Evolutionary conservation across 92 coral and sea anemone genomes (phyloP), one percentile per base, ranked within the genome.

Genomic region (Ricordea florida): DNA sequence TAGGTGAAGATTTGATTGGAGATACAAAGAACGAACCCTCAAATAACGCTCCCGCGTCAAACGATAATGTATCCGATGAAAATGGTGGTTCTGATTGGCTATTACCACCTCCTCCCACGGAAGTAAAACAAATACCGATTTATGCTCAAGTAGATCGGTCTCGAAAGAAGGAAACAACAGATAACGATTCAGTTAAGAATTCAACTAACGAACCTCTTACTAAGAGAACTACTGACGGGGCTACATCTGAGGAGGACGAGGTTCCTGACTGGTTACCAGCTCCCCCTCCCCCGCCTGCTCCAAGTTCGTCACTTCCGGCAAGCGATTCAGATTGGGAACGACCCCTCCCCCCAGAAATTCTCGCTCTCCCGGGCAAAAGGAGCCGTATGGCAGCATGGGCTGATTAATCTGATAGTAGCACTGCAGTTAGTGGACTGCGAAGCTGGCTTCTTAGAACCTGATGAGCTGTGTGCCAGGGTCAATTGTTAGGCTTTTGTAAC

Each of bases 361-460:
- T 58, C 32, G 80, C 68, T 4, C 40, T 73, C 7, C 72, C 82
- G 4, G 57, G 69, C 9, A 80, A 68, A 68, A 82, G 73, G 47
- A 63, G 91, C 28, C 92, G 92, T 72, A 74, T 90, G 59, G 97
- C 97, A 23, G 34, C 82, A 6, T 90, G 97, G 97, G 97, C 92
- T 2, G 84, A 78, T 20, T 47, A 35, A 10, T 28, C 27, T 0
- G 80, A n/a, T n/a, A n/a, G n/a, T n/a, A n/a, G n/a, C n/a, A n/a
- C n/a, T n/a, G n/a, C n/a, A n/a, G n/a, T n/a, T n/a, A n/a, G n/a
- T n/a, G n/a, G 16, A 30, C 25, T 63, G 56, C 35, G 77, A 70
- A 6, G 43, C 55, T 16, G 66, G n/a, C n/a, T n/a, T n/a, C n/a
- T n/a, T n/a, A n/a, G n/a, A n/a, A n/a, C n/a, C n/a, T n/a, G n/a